These are phyloP conservation scores for Sinhomidia bicolor DNA, from an alignment of 2,888 invertebrate genomes.

Conservation along the genomic window DNA sequence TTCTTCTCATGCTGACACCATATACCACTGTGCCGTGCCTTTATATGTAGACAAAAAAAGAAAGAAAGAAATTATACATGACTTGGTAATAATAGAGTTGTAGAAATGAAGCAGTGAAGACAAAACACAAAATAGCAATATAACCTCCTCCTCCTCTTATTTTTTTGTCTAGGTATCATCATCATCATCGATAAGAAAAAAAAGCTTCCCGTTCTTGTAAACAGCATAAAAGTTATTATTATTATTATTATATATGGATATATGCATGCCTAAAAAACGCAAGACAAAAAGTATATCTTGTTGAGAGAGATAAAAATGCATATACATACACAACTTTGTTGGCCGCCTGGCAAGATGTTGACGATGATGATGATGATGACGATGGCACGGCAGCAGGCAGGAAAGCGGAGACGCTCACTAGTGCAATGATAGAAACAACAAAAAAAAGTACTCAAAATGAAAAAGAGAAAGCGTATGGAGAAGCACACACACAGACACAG, in stretches of 20 bases:
- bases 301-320: neutral
- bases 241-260: too few species aligned
- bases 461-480: slow-evolving; percentile 65
- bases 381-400: neutral
- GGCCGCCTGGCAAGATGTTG: neutral
- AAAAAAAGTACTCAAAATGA: slow-evolving; percentile 52
- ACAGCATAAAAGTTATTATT: slow-evolving; percentile 1
- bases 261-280: too few species aligned
- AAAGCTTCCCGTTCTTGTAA: neutral
- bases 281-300: neutral
- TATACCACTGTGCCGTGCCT: too few species aligned
- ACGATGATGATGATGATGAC: too few species aligned
- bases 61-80: slow-evolving; percentile 53
- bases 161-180: neutral
- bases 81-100: slow-evolving; percentile 23
- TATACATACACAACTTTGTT: slow-evolving; percentile 29
- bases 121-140: neutral
- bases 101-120: slow-evolving; percentile 1
- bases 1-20: slow-evolving; percentile 47
- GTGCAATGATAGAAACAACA: slow-evolving; percentile 61
- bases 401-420: neutral
- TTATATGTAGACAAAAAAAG: slow-evolving; percentile 45
- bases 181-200: neutral
- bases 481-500: too few species aligned
- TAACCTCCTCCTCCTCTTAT: neutral